Conservation (phyloP, 2,113 vertebrate genomes). For the Callionymus lyra region DNA sequence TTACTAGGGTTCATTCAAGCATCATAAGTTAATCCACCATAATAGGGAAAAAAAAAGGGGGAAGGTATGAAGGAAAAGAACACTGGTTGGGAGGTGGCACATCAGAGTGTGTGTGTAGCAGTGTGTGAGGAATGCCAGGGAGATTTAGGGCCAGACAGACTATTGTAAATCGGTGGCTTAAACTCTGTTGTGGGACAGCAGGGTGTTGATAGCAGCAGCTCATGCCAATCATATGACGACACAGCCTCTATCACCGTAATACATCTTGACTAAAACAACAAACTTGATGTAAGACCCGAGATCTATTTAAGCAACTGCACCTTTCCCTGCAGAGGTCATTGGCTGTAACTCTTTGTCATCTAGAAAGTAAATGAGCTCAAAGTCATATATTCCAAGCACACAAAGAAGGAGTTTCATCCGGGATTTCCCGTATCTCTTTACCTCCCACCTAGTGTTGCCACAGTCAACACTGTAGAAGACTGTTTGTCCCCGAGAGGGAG, state of each 20-base stretch:
- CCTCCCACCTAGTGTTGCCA: conserved; percentile 42
- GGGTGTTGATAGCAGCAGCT: conserved; percentile 36
- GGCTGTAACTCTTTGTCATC: conserved; percentile 11
- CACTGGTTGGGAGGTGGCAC: conserved; percentile 10
- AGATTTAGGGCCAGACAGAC: conserved; percentile 43
- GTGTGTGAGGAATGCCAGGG: conserved; percentile 40
- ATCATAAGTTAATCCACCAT: conserved; percentile 69
- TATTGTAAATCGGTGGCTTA: conserved; percentile 39
- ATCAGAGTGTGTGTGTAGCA: conserved; percentile 26
- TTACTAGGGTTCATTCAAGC: conserved; percentile 67
- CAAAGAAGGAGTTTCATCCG: conserved; percentile 9
- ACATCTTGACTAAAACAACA: conserved; percentile 19
- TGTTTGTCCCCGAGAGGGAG: conserved; percentile 27
- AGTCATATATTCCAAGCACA: conserved; percentile 11
- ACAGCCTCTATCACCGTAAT: conserved; percentile 5
- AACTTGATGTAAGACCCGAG: conserved; percentile 7
- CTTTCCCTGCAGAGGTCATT: conserved; percentile 2
- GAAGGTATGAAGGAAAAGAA: conserved; percentile 16
- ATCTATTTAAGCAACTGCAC: too few species aligned
- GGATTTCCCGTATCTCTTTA: conserved; percentile 25
- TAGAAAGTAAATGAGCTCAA: not conserved
- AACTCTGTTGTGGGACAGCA: conserved; percentile 33
- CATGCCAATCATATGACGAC: conserved; percentile 30
- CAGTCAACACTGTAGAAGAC: conserved; percentile 47
- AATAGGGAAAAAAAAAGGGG: conserved; percentile 62